Percentiles rank a stretch among this genome's conserved stretches.
phyloP scores from a whole-genome alignment of 2,113 vertebrate species.

The Xiphophorus couchianus region DNA sequence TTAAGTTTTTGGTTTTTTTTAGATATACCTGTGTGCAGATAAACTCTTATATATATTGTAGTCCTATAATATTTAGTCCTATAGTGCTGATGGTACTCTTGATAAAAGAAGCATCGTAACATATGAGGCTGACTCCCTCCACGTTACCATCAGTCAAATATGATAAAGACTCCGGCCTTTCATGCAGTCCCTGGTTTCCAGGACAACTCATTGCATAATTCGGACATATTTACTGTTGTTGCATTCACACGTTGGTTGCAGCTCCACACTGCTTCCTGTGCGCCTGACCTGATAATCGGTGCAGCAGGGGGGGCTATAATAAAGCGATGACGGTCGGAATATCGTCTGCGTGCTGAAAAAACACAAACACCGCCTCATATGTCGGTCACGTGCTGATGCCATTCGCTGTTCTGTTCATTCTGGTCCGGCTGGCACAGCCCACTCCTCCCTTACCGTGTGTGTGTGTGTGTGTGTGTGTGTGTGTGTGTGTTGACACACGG shows the following conservation, averaged over 20 bases:
- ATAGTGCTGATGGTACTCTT: too few relatives aligned
- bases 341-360: neutral
- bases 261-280: neutral
- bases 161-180: neutral
- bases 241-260: neutral
- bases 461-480: constrained; percentile 20
- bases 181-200: constrained; percentile 32
- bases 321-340: neutral
- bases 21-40: too few relatives aligned
- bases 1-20: too few relatives aligned
- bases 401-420: constrained; percentile 22
- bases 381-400: constrained; percentile 51
- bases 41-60: neutral
- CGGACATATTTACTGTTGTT: neutral
- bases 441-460: constrained; percentile 36
- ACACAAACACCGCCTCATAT: constrained; percentile 17
- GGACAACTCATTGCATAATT: constrained; percentile 18
- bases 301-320: neutral
- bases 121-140: neutral
- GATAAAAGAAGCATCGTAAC: too few relatives aligned
- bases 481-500: constrained; percentile 34
- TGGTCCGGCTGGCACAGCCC: constrained; percentile 10
- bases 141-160: neutral
- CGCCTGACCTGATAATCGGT: neutral
- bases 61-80: neutral